phyloP scores from a whole-genome alignment of 2,888 invertebrate genomes.

The Camptogramma bilineatum region DNA sequence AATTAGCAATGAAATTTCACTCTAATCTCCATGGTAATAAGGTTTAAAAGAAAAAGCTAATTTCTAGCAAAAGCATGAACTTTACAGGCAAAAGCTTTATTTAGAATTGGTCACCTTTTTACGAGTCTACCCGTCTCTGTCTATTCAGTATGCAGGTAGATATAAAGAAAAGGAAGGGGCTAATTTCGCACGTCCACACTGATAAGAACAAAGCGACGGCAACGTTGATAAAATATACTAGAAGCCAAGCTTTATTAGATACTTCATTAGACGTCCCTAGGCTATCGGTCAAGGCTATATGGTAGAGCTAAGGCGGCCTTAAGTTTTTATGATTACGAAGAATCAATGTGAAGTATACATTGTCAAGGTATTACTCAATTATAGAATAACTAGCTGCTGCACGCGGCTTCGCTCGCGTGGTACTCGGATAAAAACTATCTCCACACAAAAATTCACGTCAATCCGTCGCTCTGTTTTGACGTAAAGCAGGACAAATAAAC shows the following conservation, averaged over 20 bases:
- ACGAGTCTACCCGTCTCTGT: neutral
- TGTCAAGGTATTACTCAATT: neutral
- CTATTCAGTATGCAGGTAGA: neutral
- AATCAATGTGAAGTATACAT: neutral
- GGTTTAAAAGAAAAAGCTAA: neutral
- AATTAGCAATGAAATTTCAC: neutral
- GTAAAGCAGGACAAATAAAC: too few relatives aligned
- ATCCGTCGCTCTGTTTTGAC: too few relatives aligned
- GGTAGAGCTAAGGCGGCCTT: neutral
- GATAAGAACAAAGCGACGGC: neutral
- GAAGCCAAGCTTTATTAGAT: neutral
- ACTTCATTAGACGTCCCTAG: neutral
- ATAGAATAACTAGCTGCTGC: too few relatives aligned
- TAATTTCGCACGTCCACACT: neutral
- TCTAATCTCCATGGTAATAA: neutral
- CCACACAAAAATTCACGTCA: too few relatives aligned
- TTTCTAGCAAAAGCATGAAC: neutral
- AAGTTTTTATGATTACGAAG: neutral
- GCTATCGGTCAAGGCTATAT: neutral
- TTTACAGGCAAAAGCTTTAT: neutral
- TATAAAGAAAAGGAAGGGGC: neutral
- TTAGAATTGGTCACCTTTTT: neutral
- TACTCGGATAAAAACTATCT: too few relatives aligned
- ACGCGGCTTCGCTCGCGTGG: too few relatives aligned
- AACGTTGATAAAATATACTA: neutral